phyloP scores from a whole-genome alignment of 1,140 invertebrate genomes.

The Diuraphis noxia region DNA sequence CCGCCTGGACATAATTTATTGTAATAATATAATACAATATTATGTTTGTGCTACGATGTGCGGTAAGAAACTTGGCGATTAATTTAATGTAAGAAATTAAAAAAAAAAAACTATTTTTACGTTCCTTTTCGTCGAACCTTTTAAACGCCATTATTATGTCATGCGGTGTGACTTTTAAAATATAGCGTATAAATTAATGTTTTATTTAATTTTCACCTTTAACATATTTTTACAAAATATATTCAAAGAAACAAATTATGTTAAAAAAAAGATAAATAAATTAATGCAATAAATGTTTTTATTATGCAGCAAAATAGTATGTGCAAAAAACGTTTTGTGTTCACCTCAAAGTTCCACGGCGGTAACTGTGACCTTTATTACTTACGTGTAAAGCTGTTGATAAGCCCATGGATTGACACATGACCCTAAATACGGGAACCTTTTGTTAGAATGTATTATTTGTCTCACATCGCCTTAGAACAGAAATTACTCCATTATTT shows the following conservation, averaged over 20 bases:
- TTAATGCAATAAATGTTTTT: neutral
- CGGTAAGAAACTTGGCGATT: neutral
- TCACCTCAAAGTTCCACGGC: neutral
- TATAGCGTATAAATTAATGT: neutral
- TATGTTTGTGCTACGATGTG: neutral
- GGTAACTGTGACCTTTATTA: neutral
- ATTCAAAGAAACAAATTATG: neutral
- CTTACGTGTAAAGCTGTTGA: slow-evolving; percentile 11
- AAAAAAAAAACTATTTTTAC: too few species aligned
- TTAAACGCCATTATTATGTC: neutral
- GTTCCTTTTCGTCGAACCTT: too few species aligned
- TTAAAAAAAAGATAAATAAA: neutral
- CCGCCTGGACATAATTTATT: neutral
- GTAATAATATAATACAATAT: neutral
- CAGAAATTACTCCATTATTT: slow-evolving; percentile 12
- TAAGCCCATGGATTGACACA: neutral
- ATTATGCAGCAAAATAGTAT: neutral
- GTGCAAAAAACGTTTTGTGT: neutral
- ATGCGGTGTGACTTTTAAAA: neutral
- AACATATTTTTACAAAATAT: neutral
- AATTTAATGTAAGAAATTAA: neutral
- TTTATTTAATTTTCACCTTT: neutral
- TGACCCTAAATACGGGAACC: neutral
- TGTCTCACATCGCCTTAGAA: neutral
- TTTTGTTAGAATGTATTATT: neutral